These are phyloP conservation scores for Arge pagana DNA, from an alignment of 2,888 invertebrate species.

Conservation along the genomic window DNA sequence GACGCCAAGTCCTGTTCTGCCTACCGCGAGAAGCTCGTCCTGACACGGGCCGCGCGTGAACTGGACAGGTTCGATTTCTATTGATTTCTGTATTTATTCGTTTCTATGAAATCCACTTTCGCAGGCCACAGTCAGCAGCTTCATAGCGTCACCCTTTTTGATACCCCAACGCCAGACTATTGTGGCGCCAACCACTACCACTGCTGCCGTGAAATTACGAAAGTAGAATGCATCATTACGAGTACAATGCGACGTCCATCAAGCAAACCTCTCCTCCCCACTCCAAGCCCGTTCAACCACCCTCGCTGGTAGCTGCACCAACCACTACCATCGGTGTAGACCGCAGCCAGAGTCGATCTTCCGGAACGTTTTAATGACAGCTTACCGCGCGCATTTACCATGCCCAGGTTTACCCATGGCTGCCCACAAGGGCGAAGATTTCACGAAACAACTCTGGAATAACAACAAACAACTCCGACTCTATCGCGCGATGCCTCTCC, in stretches of 20 bases:
- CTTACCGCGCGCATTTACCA: conserved; percentile 49
- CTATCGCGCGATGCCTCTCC: conserved; percentile 35
- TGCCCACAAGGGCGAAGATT: conserved; percentile 44
- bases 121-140: too few species aligned
- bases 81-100: too few species aligned
- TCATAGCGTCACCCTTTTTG: too few species aligned
- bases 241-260: conserved; percentile 50
- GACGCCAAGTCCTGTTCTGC: too few species aligned
- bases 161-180: too few species aligned
- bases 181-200: conserved; percentile 10
- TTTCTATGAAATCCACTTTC: too few species aligned
- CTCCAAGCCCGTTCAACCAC: conserved; percentile 18
- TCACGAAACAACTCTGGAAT: conserved; percentile 46
- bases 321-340: conserved; percentile 45
- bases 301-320: conserved; percentile 26
- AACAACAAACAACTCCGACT: conserved; percentile 31
- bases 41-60: too few species aligned
- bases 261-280: conserved; percentile 35
- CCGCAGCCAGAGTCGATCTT: conserved; percentile 52
- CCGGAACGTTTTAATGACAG: conserved; percentile 58
- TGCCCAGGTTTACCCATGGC: conserved; percentile 41
- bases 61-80: too few species aligned
- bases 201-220: conserved; percentile 15
- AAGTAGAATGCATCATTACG: conserved; percentile 49
- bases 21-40: too few species aligned